Conservation (phyloP, 2,888 invertebrate species). For the Pherbina coryleti region DNA sequence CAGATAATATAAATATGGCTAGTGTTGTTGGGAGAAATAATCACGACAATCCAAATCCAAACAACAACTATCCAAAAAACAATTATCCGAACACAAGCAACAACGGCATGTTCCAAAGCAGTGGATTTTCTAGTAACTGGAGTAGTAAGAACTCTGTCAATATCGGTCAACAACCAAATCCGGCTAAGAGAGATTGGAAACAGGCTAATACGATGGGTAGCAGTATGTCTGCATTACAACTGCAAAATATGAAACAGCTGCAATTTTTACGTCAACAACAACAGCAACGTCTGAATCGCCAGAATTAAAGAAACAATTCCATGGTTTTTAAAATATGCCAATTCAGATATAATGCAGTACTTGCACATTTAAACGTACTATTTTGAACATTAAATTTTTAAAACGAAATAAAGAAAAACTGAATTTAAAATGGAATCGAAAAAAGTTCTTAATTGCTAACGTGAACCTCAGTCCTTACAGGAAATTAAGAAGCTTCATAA, state of each 20-base stretch:
- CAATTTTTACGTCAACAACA: conserved; percentile 15
- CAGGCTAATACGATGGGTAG: neutral
- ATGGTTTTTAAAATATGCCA: too few relatives aligned
- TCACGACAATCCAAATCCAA: conserved; percentile 13
- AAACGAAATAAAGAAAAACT: too few relatives aligned
- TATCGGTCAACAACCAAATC: neutral
- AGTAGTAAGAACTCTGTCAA: neutral
- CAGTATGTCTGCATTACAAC: neutral
- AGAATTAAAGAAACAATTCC: neutral
- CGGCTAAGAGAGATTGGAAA: neutral
- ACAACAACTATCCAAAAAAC: conserved; percentile 1
- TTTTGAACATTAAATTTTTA: too few relatives aligned
- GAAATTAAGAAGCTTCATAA: too few relatives aligned
- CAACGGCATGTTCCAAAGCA: neutral
- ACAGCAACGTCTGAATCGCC: neutral
- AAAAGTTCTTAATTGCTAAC: too few relatives aligned
- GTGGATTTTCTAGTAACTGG: conserved; percentile 19
- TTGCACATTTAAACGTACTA: too few relatives aligned
- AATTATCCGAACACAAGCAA: neutral
- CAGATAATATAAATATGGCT: conserved; percentile 8
- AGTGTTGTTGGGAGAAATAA: conserved; percentile 6
- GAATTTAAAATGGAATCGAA: too few relatives aligned
- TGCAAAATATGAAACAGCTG: conserved; percentile 6
- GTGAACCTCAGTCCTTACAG: too few relatives aligned
- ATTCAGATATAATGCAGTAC: too few relatives aligned